phyloP scores from a whole-genome alignment of 2,797 vertebrate genomes.

The Halcyon badia region DNA sequence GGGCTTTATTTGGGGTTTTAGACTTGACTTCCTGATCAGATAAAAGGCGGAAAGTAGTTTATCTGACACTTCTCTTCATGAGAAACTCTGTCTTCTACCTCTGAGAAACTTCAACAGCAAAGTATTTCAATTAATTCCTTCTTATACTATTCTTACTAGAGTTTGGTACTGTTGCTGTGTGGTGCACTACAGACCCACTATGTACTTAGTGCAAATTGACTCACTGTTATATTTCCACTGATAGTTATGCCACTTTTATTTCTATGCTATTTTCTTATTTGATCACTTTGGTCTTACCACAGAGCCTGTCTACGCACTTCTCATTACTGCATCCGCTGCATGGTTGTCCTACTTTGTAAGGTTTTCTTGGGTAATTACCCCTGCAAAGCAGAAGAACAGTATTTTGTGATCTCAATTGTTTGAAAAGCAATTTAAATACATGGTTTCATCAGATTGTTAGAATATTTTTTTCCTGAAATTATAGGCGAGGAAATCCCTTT shows the following conservation, averaged over 20 bases:
- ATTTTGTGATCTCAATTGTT: background rate
- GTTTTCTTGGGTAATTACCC: slow-evolving; percentile 76
- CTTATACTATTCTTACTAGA: background rate
- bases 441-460: background rate
- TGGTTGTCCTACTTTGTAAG: slow-evolving; percentile 69
- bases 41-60: background rate
- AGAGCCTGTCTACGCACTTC: slow-evolving; percentile 75
- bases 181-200: background rate
- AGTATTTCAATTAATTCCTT: background rate
- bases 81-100: background rate
- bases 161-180: background rate
- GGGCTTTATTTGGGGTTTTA: background rate
- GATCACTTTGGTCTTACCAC: slow-evolving; percentile 74
- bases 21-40: background rate
- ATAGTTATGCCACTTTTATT: background rate
- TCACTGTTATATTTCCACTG: background rate
- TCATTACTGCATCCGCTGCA: slow-evolving; percentile 77
- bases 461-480: background rate
- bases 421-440: background rate
- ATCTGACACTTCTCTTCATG: background rate
- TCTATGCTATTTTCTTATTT: background rate
- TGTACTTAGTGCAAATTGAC: background rate
- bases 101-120: background rate
- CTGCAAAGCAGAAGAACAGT: slow-evolving; percentile 57
- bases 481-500: background rate